Conservation (phyloP, 2,113 vertebrate species). For the Corynorhinus townsendii region DNA sequence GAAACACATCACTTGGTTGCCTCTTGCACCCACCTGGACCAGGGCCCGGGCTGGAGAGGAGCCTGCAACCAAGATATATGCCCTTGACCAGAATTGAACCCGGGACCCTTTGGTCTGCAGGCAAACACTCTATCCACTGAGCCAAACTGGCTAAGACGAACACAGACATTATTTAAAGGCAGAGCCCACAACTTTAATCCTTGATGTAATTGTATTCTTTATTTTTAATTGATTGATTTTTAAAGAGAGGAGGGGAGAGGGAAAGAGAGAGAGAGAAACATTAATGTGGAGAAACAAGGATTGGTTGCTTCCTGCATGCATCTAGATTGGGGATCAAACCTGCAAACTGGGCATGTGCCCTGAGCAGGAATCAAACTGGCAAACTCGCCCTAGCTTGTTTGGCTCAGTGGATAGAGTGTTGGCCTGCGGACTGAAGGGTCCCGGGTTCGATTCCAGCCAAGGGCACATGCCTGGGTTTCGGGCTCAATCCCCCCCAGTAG, state of each 20-base stretch:
- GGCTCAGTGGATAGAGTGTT: too few relatives aligned
- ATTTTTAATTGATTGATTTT: too few relatives aligned
- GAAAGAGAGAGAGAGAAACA: too few relatives aligned
- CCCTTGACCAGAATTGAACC: not conserved
- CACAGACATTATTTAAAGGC: too few relatives aligned
- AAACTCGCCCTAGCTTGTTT: not conserved
- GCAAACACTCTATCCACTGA: not conserved
- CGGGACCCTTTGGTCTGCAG: not conserved
- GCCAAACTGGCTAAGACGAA: not conserved
- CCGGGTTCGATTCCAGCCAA: too few relatives aligned
- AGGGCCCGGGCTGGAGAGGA: not conserved
- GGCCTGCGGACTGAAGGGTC: too few relatives aligned
- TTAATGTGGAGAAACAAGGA: not conserved
- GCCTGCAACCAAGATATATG: not conserved
- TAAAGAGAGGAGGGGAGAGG: too few relatives aligned
- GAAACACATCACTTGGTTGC: not conserved
- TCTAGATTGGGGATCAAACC: not conserved
- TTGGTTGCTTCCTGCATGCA: not conserved
- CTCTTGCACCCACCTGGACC: not conserved
- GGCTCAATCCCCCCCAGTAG: too few relatives aligned
- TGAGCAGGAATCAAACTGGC: not conserved
- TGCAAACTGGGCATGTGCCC: not conserved
- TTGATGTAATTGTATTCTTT: too few relatives aligned
- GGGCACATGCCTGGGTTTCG: too few relatives aligned
- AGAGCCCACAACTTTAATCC: too few relatives aligned